phyloP scores from a whole-genome alignment of 2,113 vertebrate genomes.

The Hemiprocne comata region DNA sequence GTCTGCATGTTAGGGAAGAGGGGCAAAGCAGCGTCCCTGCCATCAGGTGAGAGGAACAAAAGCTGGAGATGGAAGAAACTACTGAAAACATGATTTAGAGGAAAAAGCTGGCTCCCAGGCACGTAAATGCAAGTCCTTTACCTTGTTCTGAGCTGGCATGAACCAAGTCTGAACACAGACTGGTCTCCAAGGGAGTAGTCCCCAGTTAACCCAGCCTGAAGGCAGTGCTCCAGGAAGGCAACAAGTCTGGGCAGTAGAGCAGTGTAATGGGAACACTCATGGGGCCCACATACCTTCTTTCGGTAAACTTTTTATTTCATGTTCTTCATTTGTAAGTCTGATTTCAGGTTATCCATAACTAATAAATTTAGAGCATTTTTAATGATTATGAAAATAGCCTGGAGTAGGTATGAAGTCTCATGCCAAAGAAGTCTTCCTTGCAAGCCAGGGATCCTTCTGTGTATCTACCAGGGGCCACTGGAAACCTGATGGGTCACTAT shows the following conservation, averaged over 20 bases:
- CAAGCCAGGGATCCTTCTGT: neutral
- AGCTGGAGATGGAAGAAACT: neutral
- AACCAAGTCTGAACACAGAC: neutral
- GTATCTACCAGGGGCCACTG: neutral
- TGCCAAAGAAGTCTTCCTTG: neutral
- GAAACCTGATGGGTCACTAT: neutral
- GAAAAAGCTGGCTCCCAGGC: neutral
- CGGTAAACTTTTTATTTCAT: neutral
- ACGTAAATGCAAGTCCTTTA: neutral
- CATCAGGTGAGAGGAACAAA: neutral
- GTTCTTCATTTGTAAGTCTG: neutral
- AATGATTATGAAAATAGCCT: neutral
- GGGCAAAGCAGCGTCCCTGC: neutral
- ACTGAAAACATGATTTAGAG: neutral
- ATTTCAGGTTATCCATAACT: neutral
- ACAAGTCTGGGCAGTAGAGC: accelerated
- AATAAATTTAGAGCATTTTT: neutral
- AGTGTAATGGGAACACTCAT: neutral
- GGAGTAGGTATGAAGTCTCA: neutral
- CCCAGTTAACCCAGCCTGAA: neutral
- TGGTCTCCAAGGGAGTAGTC: neutral
- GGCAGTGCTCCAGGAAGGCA: neutral
- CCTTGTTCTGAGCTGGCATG: neutral
- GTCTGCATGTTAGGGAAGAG: neutral
- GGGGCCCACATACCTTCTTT: neutral